These are phyloP conservation scores for Scaptomyza graminum DNA, from an alignment of 1,140 invertebrate species.

Conservation along the genomic window DNA sequence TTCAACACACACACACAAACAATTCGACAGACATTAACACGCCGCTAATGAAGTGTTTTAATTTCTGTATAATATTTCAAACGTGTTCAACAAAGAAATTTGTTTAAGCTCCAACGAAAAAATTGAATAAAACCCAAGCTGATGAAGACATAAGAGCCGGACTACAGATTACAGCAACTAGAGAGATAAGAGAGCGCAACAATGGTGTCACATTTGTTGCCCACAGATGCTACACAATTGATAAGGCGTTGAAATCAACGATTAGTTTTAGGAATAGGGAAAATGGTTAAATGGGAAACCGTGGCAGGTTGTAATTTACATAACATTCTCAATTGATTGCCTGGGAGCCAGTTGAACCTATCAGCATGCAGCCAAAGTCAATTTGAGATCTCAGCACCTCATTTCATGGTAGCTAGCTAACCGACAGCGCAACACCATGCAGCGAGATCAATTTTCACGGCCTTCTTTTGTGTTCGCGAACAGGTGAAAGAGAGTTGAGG, in stretches of 20 bases:
- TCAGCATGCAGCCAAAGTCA: slow-evolving; percentile 64
- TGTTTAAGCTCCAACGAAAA: slow-evolving; percentile 28
- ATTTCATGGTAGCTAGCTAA: slow-evolving; percentile 55
- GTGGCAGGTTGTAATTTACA: slow-evolving; percentile 55
- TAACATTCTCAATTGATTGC: slow-evolving; percentile 67
- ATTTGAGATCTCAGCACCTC: slow-evolving; percentile 76
- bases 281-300: neutral
- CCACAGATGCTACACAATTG: slow-evolving; percentile 50
- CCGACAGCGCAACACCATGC: slow-evolving; percentile 24
- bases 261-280: slow-evolving; percentile 31
- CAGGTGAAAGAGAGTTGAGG: slow-evolving; percentile 31
- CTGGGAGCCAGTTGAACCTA: slow-evolving; percentile 57
- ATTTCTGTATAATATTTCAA: slow-evolving; percentile 57
- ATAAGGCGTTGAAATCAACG: slow-evolving; percentile 22
- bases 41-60: slow-evolving; percentile 73
- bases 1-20: slow-evolving; percentile 11
- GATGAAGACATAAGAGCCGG: slow-evolving; percentile 69
- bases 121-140: slow-evolving; percentile 17
- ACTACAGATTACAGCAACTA: slow-evolving; percentile 28
- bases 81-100: slow-evolving; percentile 34
- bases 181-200: slow-evolving; percentile 51
- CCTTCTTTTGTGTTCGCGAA: slow-evolving; percentile 29
- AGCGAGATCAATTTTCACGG: slow-evolving; percentile 61
- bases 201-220: slow-evolving; percentile 69
- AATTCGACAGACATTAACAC: slow-evolving; percentile 60